A percentile compares a stretch with the other conserved stretches of the same genome.
phyloP scores from a whole-genome alignment of 1,140 invertebrate species.

The Oscheius sp. region DNA sequence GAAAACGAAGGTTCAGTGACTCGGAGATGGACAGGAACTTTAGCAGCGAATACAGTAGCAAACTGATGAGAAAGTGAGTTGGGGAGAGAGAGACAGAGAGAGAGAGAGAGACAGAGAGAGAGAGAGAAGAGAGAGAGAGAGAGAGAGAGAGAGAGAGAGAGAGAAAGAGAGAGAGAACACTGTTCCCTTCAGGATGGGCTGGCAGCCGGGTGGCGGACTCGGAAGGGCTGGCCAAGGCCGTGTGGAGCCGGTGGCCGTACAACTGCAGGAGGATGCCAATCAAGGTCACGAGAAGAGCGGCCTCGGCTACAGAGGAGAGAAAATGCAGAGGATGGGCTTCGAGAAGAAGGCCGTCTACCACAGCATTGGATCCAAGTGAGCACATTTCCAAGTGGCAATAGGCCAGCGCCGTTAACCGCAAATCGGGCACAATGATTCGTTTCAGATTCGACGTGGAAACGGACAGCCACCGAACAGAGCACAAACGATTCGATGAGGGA shows the following conservation, averaged over 20 bases:
- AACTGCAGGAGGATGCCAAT: constrained; percentile 34
- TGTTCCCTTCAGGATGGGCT: constrained; percentile 67
- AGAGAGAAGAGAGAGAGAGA: background rate
- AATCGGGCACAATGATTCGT: too few species aligned
- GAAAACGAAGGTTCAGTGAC: background rate
- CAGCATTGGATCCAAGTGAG: constrained; percentile 25
- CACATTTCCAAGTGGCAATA: background rate
- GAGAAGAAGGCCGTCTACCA: constrained; percentile 10
- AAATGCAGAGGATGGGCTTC: constrained; percentile 28
- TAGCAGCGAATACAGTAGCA: background rate
- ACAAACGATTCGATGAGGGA: background rate
- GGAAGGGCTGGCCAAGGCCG: constrained; percentile 60
- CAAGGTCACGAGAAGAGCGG: constrained; percentile 21
- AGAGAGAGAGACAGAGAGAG: too few species aligned
- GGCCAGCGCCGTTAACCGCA: too few species aligned
- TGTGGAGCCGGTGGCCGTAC: constrained; percentile 26
- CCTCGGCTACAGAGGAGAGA: constrained; percentile 39
- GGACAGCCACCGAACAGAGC: background rate
- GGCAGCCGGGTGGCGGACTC: constrained; percentile 66
- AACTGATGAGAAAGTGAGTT: background rate
- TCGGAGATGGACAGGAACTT: background rate
- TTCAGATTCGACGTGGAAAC: constrained; percentile 15
- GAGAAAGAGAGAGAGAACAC: constrained; percentile 39
- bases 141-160: too few species aligned
- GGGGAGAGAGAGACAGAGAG: background rate